A percentile compares a stretch with the other conserved stretches of the same genome.
Conservation (phyloP, 2,888 invertebrate genomes). For the Lapara coniferarum region DNA sequence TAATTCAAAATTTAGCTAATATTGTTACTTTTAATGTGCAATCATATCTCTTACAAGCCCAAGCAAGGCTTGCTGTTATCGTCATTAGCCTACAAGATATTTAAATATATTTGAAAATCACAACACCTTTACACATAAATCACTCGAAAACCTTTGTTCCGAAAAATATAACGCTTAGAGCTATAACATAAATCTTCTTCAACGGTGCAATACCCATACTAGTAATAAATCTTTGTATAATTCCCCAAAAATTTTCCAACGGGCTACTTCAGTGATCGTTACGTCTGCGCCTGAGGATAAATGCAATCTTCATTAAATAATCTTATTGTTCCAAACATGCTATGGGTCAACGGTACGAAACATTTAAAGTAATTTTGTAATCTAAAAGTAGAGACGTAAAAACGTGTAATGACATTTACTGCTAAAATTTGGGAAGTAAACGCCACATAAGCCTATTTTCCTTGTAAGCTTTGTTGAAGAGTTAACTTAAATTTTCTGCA, state of each 20-base stretch:
- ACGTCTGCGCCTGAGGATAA: constrained; percentile 64
- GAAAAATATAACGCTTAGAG: constrained; percentile 60
- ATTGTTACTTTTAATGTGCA: no score
- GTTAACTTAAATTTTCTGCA: no score
- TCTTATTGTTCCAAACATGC: constrained; percentile 40
- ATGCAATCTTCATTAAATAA: constrained; percentile 76
- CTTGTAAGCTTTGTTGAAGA: no score
- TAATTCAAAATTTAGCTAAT: no score
- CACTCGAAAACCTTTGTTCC: constrained; percentile 46
- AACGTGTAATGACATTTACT: no score
- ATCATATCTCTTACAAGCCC: no score
- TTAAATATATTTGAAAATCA: constrained; percentile 30
- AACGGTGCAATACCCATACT: constrained; percentile 68
- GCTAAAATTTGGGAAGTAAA: no score
- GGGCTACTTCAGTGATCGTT: constrained; percentile 80
- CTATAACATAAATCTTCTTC: constrained; percentile 76
- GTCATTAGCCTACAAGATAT: neutral
- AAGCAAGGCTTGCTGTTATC: neutral
- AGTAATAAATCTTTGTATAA: constrained; percentile 79
- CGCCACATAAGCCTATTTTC: no score
- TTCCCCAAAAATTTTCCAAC: constrained; percentile 61
- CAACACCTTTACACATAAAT: constrained; percentile 47
- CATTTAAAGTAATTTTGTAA: constrained; percentile 16
- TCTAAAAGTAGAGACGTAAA: neutral
- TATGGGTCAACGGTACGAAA: constrained; percentile 23